Evolutionary conservation across 2,888 invertebrate genomes (phyloP).

Genomic region (Torymus texanus): DNA sequence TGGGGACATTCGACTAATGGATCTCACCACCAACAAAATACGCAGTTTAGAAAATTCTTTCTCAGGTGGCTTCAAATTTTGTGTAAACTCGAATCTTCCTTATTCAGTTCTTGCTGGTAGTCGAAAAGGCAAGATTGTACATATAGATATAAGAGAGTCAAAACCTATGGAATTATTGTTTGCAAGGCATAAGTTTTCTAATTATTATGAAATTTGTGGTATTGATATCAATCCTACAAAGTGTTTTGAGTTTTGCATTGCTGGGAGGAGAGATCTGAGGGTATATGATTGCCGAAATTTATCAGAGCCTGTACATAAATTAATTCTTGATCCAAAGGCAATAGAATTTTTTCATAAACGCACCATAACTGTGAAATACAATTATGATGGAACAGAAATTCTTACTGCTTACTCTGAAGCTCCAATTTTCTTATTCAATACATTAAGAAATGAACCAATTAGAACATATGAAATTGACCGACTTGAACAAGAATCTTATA

Average conservation of each 20-base stretch:
- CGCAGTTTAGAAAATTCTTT: constrained; percentile 29
- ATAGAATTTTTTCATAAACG: neutral
- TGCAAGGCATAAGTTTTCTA: constrained; percentile 35
- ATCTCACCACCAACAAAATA: constrained; percentile 27
- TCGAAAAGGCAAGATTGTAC: constrained; percentile 33
- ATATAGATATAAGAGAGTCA: constrained; percentile 43
- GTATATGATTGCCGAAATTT: constrained; percentile 45
- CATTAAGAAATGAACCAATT: constrained; percentile 17
- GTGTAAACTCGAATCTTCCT: constrained; percentile 25
- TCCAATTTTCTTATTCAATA: constrained; percentile 37
- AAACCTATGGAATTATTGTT: constrained; percentile 31
- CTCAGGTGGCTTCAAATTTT: constrained; percentile 24
- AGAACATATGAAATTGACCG: constrained; percentile 33
- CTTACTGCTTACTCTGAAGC: constrained; percentile 25
- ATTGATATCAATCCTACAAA: constrained; percentile 47
- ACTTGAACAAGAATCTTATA: neutral
- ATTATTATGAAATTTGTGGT: constrained; percentile 35
- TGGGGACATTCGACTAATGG: constrained; percentile 43
- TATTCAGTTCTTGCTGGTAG: constrained; percentile 44
- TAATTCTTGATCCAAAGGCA: too few relatives aligned
- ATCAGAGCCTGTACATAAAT: constrained; percentile 17
- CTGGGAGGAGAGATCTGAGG: constrained; percentile 20
- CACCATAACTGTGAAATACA: constrained; percentile 41
- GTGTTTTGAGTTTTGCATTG: constrained; percentile 46
- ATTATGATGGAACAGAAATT: constrained; percentile 42